Percentiles rank a stretch among this genome's conserved stretches.
Evolutionary conservation across 2,797 vertebrate genomes (phyloP).

Genomic region (Pygocentrus nattereri): DNA sequence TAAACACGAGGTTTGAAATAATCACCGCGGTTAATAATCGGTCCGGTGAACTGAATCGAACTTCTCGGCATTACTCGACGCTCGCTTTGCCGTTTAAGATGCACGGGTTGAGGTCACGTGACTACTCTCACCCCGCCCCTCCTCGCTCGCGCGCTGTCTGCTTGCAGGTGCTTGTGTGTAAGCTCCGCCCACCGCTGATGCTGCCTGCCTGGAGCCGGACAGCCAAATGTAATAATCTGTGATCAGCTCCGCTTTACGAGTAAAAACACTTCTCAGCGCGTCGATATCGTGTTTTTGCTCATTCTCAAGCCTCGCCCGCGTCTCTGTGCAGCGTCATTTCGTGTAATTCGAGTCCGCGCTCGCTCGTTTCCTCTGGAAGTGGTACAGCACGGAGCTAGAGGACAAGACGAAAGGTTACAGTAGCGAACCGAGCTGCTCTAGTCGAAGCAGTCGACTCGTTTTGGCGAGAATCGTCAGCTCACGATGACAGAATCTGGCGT

Average conservation of each 20-base stretch:
- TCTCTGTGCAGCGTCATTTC: neutral
- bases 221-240: constrained; percentile 35
- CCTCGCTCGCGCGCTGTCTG: constrained; percentile 29
- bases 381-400: constrained; percentile 45
- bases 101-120: neutral
- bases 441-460: neutral
- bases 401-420: constrained; percentile 59
- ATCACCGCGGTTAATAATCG: too few relatives aligned
- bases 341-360: neutral
- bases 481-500: constrained; percentile 78
- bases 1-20: too few relatives aligned
- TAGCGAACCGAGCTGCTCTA: constrained; percentile 42
- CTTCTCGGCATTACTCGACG: neutral
- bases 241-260: constrained; percentile 10
- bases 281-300: neutral
- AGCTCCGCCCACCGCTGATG: constrained; percentile 57
- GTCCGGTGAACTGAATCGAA: neutral
- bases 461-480: neutral
- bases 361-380: constrained; percentile 11
- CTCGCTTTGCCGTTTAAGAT: neutral
- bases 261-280: neutral
- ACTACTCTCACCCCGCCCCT: constrained; percentile 19
- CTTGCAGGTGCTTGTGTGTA: constrained; percentile 54
- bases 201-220: constrained; percentile 46
- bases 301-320: too few relatives aligned